Percentiles rank a stretch among this genome's conserved stretches.
Conservation (phyloP, 2,113 vertebrate species). For the Thinocorus orbignyianus region DNA sequence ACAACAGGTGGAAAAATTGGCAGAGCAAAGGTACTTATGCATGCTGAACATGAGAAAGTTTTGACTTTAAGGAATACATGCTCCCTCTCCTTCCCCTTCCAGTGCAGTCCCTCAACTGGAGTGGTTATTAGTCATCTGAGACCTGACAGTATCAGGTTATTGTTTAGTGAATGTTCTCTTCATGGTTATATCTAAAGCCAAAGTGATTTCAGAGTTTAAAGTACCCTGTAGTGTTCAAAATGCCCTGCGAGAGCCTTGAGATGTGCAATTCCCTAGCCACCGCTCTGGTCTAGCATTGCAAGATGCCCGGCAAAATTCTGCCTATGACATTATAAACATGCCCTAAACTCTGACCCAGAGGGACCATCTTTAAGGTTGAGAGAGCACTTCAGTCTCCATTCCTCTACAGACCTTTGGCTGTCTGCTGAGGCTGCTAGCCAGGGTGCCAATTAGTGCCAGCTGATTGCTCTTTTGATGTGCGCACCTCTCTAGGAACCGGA, state of each 20-base stretch:
- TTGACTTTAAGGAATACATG: background rate
- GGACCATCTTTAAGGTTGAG: background rate
- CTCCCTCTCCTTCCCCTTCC: background rate
- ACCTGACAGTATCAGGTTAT: background rate
- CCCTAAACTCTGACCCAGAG: background rate
- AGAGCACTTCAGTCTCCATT: background rate
- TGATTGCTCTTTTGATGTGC: background rate
- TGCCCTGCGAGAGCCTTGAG: background rate
- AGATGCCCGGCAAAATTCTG: background rate
- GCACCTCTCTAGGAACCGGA: background rate
- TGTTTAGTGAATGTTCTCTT: background rate
- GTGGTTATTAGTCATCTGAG: background rate
- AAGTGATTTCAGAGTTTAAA: background rate
- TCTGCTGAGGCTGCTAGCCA: background rate
- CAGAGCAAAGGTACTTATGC: background rate
- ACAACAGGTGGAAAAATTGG: background rate
- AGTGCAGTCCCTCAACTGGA: background rate
- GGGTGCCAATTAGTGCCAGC: conserved; percentile 55
- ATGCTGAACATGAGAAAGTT: background rate
- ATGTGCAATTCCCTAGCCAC: background rate
- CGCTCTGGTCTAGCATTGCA: background rate
- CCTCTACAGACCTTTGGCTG: background rate
- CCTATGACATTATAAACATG: background rate
- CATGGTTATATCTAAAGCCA: background rate
- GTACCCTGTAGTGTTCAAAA: background rate